phyloP scores from a whole-genome alignment of 1,140 invertebrate species.

The Alviniconcha marisindica region DNA sequence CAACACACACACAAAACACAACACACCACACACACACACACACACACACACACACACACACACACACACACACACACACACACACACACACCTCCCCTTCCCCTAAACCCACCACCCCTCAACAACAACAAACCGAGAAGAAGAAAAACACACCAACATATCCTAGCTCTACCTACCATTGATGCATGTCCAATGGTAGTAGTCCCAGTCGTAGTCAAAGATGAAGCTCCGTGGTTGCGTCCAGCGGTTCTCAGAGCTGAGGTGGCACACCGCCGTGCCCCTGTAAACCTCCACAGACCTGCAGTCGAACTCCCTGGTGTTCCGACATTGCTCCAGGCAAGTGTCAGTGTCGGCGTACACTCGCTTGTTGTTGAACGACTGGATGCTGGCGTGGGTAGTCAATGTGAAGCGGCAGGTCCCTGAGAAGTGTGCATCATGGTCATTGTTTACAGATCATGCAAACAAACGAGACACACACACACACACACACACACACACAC shows the following conservation, averaged over 20 bases:
- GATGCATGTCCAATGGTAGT: slow-evolving; percentile 35
- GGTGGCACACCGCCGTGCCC: neutral
- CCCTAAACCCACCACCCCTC: too few species aligned
- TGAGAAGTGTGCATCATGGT: too few species aligned
- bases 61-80: neutral
- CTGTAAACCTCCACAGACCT: slow-evolving; percentile 17
- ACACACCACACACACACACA: neutral
- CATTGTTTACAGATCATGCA: too few species aligned
- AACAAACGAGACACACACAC: too few species aligned
- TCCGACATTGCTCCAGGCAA: slow-evolving; percentile 7
- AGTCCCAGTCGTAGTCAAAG: slow-evolving; percentile 22
- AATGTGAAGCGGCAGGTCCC: slow-evolving; percentile 17
- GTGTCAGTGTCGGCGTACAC: neutral
- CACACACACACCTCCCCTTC: neutral
- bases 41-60: neutral
- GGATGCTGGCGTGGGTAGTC: neutral
- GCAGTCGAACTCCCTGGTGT: slow-evolving; percentile 22
- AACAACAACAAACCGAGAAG: too few species aligned
- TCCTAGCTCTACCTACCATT: slow-evolving; percentile 10
- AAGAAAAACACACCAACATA: too few species aligned
- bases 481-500: too few species aligned
- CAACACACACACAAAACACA: too few species aligned
- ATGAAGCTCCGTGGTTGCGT: neutral
- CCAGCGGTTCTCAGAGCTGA: slow-evolving; percentile 25
- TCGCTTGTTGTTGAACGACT: slow-evolving; percentile 4